Conservation (phyloP, 2,797 vertebrate species). For the Steatocranus sp. region DNA sequence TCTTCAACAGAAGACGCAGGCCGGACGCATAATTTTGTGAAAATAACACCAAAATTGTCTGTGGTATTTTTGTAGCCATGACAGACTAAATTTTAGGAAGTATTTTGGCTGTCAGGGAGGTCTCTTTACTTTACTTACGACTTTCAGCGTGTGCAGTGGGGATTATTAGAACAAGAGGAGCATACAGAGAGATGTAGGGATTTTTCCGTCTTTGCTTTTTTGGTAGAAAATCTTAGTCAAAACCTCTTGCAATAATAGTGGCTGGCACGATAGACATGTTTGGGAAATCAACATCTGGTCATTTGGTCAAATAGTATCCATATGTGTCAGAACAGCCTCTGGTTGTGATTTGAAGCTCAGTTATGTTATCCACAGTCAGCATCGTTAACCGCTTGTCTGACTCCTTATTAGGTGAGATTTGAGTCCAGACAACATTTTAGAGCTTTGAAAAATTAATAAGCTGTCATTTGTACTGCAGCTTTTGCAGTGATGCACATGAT, state of each 20-base stretch:
- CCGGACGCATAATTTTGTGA: neutral
- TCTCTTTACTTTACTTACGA: neutral
- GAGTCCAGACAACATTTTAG: conserved; percentile 24
- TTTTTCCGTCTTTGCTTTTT: conserved; percentile 6
- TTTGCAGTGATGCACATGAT: neutral
- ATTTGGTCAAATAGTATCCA: conserved; percentile 62
- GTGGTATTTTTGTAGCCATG: neutral
- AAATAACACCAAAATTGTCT: neutral
- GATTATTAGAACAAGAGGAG: conserved; percentile 7
- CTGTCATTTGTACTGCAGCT: conserved; percentile 4
- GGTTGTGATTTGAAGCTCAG: conserved; percentile 41
- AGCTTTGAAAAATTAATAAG: conserved; percentile 9
- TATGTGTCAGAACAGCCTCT: conserved; percentile 55
- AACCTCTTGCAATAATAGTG: conserved; percentile 44
- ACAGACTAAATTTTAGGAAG: neutral
- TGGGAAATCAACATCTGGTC: conserved; percentile 65
- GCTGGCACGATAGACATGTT: conserved; percentile 51
- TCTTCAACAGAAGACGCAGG: neutral
- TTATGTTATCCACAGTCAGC: conserved; percentile 41
- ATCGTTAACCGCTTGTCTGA: conserved; percentile 39
- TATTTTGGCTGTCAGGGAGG: neutral
- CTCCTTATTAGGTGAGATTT: conserved; percentile 49
- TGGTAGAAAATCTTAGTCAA: conserved; percentile 24
- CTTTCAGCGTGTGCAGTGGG: neutral
- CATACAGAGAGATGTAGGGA: neutral